Conservation (phyloP, 2,113 vertebrate genomes). For the Vidua chalybeata region DNA sequence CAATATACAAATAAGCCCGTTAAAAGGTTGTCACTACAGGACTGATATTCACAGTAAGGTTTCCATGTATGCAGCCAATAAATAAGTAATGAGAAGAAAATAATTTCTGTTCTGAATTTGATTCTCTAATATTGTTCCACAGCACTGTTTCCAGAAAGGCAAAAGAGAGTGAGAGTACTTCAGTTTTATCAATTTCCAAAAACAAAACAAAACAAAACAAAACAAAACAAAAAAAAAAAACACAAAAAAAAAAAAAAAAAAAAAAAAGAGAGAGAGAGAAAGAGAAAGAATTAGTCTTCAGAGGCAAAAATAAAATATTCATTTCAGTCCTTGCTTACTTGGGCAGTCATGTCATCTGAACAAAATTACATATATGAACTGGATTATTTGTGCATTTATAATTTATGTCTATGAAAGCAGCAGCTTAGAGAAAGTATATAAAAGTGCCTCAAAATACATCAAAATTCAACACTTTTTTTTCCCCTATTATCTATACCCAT, state of each 20-base stretch:
- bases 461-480: not conserved
- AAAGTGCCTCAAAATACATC: not conserved
- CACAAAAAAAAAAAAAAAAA: not conserved
- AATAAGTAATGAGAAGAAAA: constrained; percentile 1
- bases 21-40: not conserved
- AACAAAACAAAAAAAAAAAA: not conserved
- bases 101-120: not conserved
- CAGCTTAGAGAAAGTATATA: not conserved
- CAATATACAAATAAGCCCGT: not conserved
- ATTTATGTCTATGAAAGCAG: not conserved
- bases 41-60: not conserved
- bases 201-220: too few species aligned
- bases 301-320: not conserved
- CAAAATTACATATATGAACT: not conserved
- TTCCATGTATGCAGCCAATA: not conserved
- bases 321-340: not conserved
- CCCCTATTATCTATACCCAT: not conserved
- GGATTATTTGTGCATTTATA: not conserved
- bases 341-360: not conserved
- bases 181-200: not conserved
- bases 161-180: not conserved
- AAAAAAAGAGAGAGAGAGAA: not conserved
- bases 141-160: not conserved
- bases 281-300: not conserved
- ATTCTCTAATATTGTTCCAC: not conserved